Evolutionary conservation across 2,888 invertebrate species (phyloP).

Genomic region (Adineta ricciae): DNA sequence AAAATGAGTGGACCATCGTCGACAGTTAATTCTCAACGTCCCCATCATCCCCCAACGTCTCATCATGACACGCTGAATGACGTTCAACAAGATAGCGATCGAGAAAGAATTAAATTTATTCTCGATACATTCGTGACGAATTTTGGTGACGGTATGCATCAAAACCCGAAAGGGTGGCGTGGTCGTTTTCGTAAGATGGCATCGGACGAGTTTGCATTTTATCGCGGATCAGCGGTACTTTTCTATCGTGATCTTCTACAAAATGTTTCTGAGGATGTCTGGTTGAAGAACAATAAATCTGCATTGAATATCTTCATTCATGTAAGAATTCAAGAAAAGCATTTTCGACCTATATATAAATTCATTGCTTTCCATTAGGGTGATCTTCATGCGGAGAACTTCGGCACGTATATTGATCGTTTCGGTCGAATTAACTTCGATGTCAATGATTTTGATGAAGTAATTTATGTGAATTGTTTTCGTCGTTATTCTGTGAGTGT

Average conservation of each 20-base stretch:
- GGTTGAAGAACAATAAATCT: not conserved
- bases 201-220: not conserved
- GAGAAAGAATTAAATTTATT: not conserved
- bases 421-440: not conserved
- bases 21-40: not conserved
- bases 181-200: not conserved
- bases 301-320: not conserved
- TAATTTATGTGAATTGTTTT: not conserved
- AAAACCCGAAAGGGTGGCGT: not conserved
- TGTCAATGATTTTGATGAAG: slow-evolving; percentile 4
- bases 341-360: too few species aligned
- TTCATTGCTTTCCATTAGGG: not conserved
- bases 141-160: not conserved
- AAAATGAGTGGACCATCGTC: not conserved
- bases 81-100: not conserved
- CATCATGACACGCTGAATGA: not conserved
- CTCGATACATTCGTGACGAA: not conserved
- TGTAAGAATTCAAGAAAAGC: not conserved
- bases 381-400: not conserved
- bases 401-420: not conserved
- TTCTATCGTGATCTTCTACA: not conserved
- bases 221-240: not conserved
- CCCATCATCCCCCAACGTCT: not conserved
- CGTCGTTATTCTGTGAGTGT: not conserved
- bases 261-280: not conserved